phyloP scores from a whole-genome alignment of 2,797 vertebrate species.

The Leptatherina wallacei region DNA sequence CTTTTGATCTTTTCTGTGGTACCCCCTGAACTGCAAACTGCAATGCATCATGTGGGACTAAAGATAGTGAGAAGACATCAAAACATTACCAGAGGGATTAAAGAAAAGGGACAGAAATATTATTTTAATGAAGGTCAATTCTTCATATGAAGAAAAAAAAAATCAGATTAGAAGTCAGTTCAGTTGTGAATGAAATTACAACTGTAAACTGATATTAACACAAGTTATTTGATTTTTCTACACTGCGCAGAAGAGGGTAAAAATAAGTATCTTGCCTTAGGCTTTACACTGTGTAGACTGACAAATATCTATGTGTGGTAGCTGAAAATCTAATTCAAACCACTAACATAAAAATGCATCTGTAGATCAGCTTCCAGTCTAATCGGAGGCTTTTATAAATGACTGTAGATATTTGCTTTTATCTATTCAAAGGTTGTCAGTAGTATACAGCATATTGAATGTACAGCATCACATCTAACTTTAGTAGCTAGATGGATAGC shows the following conservation, averaged over 20 bases:
- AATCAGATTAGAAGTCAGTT: constrained; percentile 12
- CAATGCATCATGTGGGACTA: neutral
- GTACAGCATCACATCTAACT: too few relatives aligned
- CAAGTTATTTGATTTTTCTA: neutral
- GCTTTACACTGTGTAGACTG: neutral
- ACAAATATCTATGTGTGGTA: neutral
- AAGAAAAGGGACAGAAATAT: neutral
- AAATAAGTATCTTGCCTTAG: neutral
- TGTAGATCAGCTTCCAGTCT: neutral
- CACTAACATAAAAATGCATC: neutral
- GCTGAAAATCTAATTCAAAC: neutral
- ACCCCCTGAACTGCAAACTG: constrained; percentile 20
- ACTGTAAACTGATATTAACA: neutral
- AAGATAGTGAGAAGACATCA: neutral
- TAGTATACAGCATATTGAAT: neutral
- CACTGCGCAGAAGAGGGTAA: neutral
- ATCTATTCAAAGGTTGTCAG: neutral
- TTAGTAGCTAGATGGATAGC: neutral
- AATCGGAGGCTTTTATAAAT: neutral
- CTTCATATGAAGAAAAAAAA: constrained; percentile 16
- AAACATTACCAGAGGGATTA: neutral
- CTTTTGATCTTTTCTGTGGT: constrained; percentile 29
- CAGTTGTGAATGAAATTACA: constrained; percentile 14
- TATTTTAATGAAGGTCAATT: neutral
- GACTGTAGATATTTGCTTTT: neutral